These are phyloP conservation scores for Liolophura sinensis DNA, from an alignment of 1,140 invertebrate genomes.

Conservation along the genomic window DNA sequence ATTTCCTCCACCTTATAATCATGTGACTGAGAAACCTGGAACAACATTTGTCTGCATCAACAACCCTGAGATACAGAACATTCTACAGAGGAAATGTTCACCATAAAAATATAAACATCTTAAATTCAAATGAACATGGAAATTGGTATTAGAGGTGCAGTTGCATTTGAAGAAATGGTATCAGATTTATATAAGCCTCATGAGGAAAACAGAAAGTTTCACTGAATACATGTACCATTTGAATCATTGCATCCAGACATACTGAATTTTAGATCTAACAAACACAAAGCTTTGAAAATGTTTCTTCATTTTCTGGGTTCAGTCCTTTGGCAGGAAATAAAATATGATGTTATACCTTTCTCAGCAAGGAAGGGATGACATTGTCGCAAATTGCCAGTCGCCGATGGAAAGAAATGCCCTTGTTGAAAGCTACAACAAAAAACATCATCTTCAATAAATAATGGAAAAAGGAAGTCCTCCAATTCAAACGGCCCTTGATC, in stretches of 20 bases:
- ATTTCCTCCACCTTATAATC: no score
- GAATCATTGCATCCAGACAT: background rate
- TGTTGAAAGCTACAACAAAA: constrained; percentile 6
- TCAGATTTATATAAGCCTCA: no score
- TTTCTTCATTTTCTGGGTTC: background rate
- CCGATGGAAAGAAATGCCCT: constrained; percentile 16
- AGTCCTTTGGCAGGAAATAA: background rate
- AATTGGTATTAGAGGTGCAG: no score
- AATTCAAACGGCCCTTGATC: background rate
- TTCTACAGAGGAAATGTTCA: no score
- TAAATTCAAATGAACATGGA: no score
- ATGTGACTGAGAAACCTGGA: no score
- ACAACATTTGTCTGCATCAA: no score
- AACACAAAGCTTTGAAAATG: background rate
- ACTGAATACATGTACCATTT: background rate
- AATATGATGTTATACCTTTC: constrained; percentile 17
- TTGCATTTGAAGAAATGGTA: no score
- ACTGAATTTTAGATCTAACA: background rate
- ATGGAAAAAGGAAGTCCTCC: background rate
- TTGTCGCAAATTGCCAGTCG: constrained; percentile 26
- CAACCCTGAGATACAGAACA: no score
- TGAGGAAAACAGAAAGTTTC: background rate
- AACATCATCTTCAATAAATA: background rate
- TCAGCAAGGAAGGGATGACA: constrained; percentile 22
- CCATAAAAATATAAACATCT: no score